Conservation (phyloP, 2,888 invertebrate genomes). For the Myopa tessellatipennis region DNA sequence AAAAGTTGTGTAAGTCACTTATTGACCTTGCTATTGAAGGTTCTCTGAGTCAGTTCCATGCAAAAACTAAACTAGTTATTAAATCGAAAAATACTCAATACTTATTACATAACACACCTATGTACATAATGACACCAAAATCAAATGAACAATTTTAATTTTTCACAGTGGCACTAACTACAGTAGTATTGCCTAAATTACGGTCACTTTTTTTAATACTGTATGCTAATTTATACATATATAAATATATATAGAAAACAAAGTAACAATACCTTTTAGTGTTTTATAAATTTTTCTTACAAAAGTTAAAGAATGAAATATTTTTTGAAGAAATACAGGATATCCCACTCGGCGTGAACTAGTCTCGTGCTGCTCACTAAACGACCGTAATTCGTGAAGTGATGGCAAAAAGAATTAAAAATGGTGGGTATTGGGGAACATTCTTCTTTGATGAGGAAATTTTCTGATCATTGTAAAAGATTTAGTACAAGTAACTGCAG, state of each 20-base stretch:
- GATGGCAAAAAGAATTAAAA: slow-evolving; percentile 51
- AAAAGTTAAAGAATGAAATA: slow-evolving; percentile 67
- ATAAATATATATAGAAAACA: slow-evolving; percentile 45
- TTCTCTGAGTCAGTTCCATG: not conserved
- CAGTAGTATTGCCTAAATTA: slow-evolving; percentile 3
- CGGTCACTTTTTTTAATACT: not conserved
- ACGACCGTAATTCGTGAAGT: slow-evolving; percentile 67
- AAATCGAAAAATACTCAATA: not conserved
- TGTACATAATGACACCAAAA: slow-evolving; percentile 57
- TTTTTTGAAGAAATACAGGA: slow-evolving; percentile 63
- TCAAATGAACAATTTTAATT: slow-evolving; percentile 52
- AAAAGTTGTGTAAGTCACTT: too few relatives aligned
- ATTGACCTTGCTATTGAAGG: not conserved
- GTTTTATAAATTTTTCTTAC: slow-evolving; percentile 60
- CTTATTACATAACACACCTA: slow-evolving; percentile 57
- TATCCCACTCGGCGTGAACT: slow-evolving; percentile 61
- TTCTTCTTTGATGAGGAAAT: slow-evolving; percentile 12
- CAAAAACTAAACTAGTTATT: not conserved
- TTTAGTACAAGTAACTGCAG: slow-evolving; percentile 18
- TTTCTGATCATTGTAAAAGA: slow-evolving; percentile 7
- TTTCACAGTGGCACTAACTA: not conserved
- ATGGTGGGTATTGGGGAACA: slow-evolving; percentile 44
- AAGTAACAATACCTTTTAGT: slow-evolving; percentile 59
- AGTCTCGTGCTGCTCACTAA: slow-evolving; percentile 67
- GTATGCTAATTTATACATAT: slow-evolving; percentile 32